Conservation (phyloP, 2,113 vertebrate species). For the Crotalus tigris region DNA sequence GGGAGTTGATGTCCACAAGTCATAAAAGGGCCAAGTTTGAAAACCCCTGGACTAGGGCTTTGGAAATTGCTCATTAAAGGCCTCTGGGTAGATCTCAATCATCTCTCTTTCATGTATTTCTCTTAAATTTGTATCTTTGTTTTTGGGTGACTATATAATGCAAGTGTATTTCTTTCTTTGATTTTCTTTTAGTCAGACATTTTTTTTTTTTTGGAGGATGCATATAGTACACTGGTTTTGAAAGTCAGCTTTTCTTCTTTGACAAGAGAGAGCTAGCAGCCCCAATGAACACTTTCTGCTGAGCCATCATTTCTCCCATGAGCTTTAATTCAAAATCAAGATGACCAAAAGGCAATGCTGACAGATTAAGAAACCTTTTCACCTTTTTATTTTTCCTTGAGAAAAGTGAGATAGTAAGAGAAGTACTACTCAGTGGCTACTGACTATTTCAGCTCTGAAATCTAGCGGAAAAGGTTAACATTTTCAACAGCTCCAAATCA, state of each 20-base stretch:
- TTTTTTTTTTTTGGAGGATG: background rate
- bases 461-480: background rate
- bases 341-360: background rate
- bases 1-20: too few relatives aligned
- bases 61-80: background rate
- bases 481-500: constrained; percentile 4
- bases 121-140: background rate
- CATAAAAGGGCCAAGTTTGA: too few relatives aligned
- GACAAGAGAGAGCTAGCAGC: background rate
- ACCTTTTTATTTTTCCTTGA: background rate
- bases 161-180: background rate
- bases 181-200: background rate
- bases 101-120: background rate
- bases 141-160: background rate
- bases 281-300: background rate
- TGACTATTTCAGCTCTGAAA: background rate
- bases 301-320: background rate
- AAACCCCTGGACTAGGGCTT: background rate
- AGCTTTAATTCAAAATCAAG: background rate
- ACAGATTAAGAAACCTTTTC: background rate
- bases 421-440: background rate
- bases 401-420: background rate
- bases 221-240: background rate
- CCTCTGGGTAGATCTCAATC: background rate
- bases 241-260: background rate